These are phyloP conservation scores for Abramis brama DNA, from an alignment of 2,113 vertebrate genomes.

Conservation along the genomic window DNA sequence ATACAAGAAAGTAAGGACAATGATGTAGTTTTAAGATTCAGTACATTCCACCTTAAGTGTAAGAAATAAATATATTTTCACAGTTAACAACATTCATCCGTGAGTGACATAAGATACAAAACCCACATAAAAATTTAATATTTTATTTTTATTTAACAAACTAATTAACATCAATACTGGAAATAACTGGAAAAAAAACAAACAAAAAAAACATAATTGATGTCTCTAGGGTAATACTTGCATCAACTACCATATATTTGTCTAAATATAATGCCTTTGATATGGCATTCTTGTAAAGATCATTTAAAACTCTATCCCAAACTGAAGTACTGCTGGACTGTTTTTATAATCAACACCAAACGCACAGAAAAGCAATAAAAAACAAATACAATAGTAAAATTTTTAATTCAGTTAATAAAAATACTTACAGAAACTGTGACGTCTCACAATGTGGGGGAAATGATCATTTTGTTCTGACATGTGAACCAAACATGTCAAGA, in stretches of 20 bases:
- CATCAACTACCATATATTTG: neutral
- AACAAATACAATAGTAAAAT: neutral
- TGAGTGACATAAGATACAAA: neutral
- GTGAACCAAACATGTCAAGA: neutral
- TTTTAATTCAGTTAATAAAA: neutral
- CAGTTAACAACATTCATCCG: neutral
- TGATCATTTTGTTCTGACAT: neutral
- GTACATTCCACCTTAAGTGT: slow-evolving; percentile 12
- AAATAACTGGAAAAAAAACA: neutral
- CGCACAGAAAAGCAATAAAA: neutral
- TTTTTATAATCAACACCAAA: neutral
- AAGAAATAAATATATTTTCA: slow-evolving; percentile 1
- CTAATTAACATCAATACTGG: neutral
- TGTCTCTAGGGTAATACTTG: neutral
- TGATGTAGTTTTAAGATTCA: slow-evolving; percentile 11
- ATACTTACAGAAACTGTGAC: slow-evolving; percentile 51
- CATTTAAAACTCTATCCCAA: neutral
- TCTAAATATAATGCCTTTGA: neutral
- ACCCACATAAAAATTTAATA: too few relatives aligned
- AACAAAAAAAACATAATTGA: neutral
- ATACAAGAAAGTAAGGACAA: slow-evolving; percentile 11
- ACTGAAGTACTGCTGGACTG: too few relatives aligned
- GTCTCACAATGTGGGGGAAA: neutral
- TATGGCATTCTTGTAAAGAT: neutral
- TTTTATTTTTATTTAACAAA: neutral